Evolutionary conservation across 1,140 invertebrate species (phyloP), one percentile per base, ranked within the genome.

Genomic region (Dendroctonus ponderosae): DNA sequence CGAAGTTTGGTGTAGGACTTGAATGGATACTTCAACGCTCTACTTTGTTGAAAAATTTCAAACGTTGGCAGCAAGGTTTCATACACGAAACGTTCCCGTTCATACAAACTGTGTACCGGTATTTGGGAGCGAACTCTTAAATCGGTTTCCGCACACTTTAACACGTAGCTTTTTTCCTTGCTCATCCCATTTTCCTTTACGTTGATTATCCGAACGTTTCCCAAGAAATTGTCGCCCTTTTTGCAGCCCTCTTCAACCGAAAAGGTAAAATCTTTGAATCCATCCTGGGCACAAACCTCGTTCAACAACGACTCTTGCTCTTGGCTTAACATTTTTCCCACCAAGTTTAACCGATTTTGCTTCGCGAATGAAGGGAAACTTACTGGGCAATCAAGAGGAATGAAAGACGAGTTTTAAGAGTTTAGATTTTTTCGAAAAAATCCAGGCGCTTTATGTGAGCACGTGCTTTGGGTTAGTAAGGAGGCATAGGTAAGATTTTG

Each of bases 201-300:
- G 0, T 15, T 57, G 8, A 65, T 37, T 9, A 14, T 5, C 14
- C 7, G 37, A 3, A 61, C 51, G 3, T 40, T 38, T 40, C 62
- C 62, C 43, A 65, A 14, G 42, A 57, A 65, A 41, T 65, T 65
- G 15, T 57, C 62, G 8, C 62, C 62, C 39, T 54, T 63, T 38
- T 63, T 63, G 2, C 26, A 44, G 14, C 37, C 59, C 7, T 15
- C 37, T 50, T 62, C 39, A 11, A 26, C 26, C 3, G 26, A 26
- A 26, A 26, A 26, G 1, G 26, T 2, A 26, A 26, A 26, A 26
- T 26, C 3, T 3, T 26, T 26, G 26, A 26, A 26, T 2, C 26
- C 26, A 26, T 26, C 26, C 26, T 26, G 26, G 26, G 26, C 26
- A 26, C 26, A 26, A 26, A 26, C 26, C 3, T 26, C 26, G 26